Evolutionary conservation across 2,797 vertebrate genomes (phyloP), one percentile per base, ranked within the genome.

Genomic region (Cynodonichthys magdalenae): DNA sequence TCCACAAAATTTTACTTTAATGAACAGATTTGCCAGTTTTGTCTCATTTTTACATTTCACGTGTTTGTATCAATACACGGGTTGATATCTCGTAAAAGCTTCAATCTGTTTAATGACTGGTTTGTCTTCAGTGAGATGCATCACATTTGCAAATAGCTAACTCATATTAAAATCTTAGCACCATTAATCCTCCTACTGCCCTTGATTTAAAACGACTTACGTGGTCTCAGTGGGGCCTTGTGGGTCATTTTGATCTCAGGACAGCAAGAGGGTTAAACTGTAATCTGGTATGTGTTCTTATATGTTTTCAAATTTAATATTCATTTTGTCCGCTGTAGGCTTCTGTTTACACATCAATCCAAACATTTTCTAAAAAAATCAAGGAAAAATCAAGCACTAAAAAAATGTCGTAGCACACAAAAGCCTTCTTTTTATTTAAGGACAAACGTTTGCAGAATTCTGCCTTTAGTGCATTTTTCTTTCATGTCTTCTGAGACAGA

Each of bases 261-360:
- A 24, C 24, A 24, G 24, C 47, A 64, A 73, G 34, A 58, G 72
- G 76, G 84, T 87, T 80, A 45, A 82, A 66, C 61, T 73, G 81
- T 80, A 89, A 88, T 12, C 2, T 11, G 78, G 89, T 59, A 75
- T 71, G 20, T 71, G 65, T 70, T 69, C 72, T 80, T 83, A 79
- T 66, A 83, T 63, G 59, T 57, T 59, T 81, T 79, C 53, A 28
- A 39, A 64, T 73, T 62, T 73, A 81, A 34, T 36, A 6, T 15
- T 28, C 24, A 31, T 12, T 14, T 68, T 46, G 44, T 51, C 36
- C 14, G 10, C 17, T 42, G 42, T 41, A 20, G 42, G 65, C 71
- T 80, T 83, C 63, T 69, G 77, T 85, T 82, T 56, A 63, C 73
- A 69, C 71, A 53, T 59, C 83, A 84, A 85, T 83, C 70, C 77